Percentiles rank a stretch among this genome's conserved stretches.
Evolutionary conservation across 2,797 vertebrate species (phyloP).

Genomic region (Alca torda): DNA sequence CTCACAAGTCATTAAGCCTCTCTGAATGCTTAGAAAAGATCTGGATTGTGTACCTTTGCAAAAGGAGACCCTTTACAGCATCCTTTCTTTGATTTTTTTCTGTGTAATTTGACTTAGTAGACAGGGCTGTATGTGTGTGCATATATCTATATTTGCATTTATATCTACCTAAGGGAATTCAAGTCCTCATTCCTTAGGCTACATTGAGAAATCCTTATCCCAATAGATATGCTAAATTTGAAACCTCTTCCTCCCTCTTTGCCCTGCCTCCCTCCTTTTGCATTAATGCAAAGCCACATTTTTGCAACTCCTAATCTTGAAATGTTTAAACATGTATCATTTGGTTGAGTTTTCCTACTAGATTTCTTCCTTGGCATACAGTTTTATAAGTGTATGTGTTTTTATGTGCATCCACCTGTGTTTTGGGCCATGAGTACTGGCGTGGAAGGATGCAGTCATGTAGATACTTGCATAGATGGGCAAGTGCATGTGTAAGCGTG

Average conservation of each 20-base stretch:
- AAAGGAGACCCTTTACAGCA: not conserved
- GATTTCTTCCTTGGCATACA: not conserved
- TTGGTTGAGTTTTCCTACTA: not conserved
- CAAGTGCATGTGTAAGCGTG: not conserved
- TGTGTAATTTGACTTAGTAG: constrained; percentile 1
- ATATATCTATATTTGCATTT: constrained; percentile 55
- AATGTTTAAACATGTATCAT: not conserved
- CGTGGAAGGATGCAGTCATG: not conserved
- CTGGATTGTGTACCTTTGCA: not conserved
- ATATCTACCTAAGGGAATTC: constrained; percentile 4
- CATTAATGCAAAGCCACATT: not conserved
- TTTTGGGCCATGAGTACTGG: not conserved
- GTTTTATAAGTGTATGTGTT: not conserved
- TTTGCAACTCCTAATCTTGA: not conserved
- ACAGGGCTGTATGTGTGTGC: not conserved
- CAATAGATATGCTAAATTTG: constrained; percentile 15
- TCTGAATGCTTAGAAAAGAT: not conserved
- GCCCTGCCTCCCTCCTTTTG: not conserved
- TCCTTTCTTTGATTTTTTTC: constrained; percentile 3
- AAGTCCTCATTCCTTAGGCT: constrained; percentile 35
- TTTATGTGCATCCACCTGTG: not conserved
- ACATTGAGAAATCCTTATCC: constrained; percentile 14
- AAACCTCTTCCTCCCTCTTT: not conserved
- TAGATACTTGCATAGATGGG: not conserved
- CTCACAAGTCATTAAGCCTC: not conserved